Base-by-base conservation (phyloP, 2,797 vertebrate species). In the Balearica regulorum region DNA sequence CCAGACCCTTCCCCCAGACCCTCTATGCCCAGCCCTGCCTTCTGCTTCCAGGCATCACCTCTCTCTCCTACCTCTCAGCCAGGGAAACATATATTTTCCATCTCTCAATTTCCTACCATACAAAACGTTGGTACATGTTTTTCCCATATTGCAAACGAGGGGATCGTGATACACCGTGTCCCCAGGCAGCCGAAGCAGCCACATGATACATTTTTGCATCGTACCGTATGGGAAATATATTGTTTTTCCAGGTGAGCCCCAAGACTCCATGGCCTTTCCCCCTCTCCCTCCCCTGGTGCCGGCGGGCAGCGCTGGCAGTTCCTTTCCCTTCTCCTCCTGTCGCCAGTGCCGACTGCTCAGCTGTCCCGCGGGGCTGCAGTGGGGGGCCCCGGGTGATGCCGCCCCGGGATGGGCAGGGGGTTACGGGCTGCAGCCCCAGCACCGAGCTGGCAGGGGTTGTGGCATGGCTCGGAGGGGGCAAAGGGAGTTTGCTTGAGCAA, bases 21-120 rank as follows among this genome's bases (percentile, higher is more conserved):
- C 76, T 88, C 83, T 78, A 8, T 62, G 46, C 57, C 46, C 69
- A 69, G 14, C n/a, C 55, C 60, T 94, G 49, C 61, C 65, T 94
- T 93, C 61, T 93, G 60, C 60, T 96, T 87, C 78, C 83, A 95
- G 49, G 35, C 37, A 92, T 88, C 87, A 51, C 62, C 48, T 69
- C 58, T 48, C n/a, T 76, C 51, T 90, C 70, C 66, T 82, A 5
- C 46, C 44, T 90, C 43, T 84, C 70, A 58, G 48, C 19, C 7
- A 24, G 46, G 68, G n/a, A 92, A 91, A 78, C 7, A 43, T 66
- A n/a, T 31, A 26, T 93, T 94, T 96, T 75, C 95, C 46, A 11
- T 70, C 71, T 31, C 21, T 79, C 61, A 11, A 46, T 53, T 79
- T 76, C 39, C 54, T 81, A 1, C 60, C 18, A 13, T 61, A 41